Conservation (phyloP, 2,888 invertebrate genomes). For the Rhabditoides inermis region DNA sequence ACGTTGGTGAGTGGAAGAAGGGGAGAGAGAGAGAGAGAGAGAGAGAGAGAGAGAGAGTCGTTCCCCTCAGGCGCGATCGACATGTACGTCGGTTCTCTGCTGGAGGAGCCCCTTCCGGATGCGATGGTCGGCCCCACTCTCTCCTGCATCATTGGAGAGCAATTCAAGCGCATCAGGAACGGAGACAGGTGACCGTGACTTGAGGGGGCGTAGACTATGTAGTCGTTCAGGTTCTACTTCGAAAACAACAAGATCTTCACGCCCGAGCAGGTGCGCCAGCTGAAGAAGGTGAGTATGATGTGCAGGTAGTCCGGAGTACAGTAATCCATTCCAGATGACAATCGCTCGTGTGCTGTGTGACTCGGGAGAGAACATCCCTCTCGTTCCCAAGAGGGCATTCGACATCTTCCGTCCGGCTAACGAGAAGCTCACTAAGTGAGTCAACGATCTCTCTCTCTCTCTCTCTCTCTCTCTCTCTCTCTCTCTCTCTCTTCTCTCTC, state of each 20-base stretch:
- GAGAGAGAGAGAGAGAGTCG: neutral
- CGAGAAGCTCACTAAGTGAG: conserved; percentile 9
- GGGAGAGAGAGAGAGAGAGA: neutral
- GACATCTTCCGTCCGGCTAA: conserved; percentile 24
- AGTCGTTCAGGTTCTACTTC: conserved; percentile 71
- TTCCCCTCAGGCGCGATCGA: conserved; percentile 51
- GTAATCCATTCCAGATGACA: too few species aligned
- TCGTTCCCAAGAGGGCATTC: conserved; percentile 43
- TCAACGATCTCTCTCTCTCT: neutral
- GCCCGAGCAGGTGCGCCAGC: conserved; percentile 75
- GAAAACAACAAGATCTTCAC: conserved; percentile 79
- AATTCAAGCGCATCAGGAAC: conserved; percentile 56
- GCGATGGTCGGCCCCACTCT: conserved; percentile 58
- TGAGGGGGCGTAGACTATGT: neutral
- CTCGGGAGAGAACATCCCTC: conserved; percentile 29
- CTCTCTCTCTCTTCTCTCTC: conserved; percentile 5
- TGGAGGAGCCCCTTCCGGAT: conserved; percentile 55
- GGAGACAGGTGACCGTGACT: conserved; percentile 52
- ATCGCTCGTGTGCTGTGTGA: conserved; percentile 32
- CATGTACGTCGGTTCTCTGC: conserved; percentile 57
- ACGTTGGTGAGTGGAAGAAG: conserved; percentile 36
- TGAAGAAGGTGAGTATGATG: conserved; percentile 73
- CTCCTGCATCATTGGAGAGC: conserved; percentile 56
- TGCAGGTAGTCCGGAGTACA: conserved; percentile 69
- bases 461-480: neutral